phyloP scores from a whole-genome alignment of 2,113 vertebrate genomes.

The Thamnophis sirtalis region DNA sequence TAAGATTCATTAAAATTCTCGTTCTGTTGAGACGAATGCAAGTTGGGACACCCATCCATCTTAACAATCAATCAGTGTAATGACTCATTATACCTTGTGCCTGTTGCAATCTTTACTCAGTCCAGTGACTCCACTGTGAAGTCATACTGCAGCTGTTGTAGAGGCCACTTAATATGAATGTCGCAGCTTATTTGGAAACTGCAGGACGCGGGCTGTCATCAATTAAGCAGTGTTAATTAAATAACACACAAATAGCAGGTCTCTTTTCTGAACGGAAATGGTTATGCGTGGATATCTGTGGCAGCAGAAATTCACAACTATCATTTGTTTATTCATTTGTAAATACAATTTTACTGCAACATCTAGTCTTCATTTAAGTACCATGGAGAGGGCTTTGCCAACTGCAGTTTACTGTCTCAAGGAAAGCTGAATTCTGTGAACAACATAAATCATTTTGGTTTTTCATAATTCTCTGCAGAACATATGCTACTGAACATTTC shows the following conservation, averaged over 20 bases:
- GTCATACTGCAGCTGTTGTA: slow-evolving; percentile 14
- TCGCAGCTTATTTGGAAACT: not conserved
- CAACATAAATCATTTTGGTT: not conserved
- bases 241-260: not conserved
- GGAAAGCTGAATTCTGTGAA: not conserved
- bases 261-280: not conserved
- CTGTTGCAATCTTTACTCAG: not conserved
- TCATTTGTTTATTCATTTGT: not conserved
- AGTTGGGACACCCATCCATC: not conserved
- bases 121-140: not conserved
- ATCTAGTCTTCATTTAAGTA: not conserved
- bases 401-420: not conserved
- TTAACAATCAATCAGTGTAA: slow-evolving; percentile 6
- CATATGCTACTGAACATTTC: not conserved
- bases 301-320: not conserved
- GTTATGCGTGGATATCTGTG: not conserved
- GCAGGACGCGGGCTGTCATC: not conserved
- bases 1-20: slow-evolving; percentile 8
- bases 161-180: not conserved
- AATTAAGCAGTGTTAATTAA: not conserved
- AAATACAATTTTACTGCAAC: not conserved
- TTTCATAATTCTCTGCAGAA: not conserved
- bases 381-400: not conserved
- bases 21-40: slow-evolving; percentile 17
- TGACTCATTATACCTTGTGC: not conserved